A percentile compares a stretch with the other conserved stretches of the same genome.
Conservation (phyloP, 2,888 invertebrate species). For the Thysanoteuthis rhombus region DNA sequence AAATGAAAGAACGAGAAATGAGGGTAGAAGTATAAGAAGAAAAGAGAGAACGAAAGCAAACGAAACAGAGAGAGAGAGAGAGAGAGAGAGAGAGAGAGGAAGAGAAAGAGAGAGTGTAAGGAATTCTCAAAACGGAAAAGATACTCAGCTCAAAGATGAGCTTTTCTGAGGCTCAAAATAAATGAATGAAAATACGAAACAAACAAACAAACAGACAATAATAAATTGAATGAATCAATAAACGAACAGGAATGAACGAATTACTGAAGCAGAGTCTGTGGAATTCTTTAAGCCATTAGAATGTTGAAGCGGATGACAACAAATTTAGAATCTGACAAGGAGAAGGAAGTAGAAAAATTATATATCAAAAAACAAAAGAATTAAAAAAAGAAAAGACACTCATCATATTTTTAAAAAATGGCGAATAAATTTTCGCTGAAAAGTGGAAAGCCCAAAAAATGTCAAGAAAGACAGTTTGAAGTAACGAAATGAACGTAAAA, state of each 20-base stretch:
- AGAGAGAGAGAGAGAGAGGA: too few species aligned
- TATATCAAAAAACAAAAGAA: neutral
- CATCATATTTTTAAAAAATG: neutral
- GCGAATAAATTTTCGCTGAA: neutral
- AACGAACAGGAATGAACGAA: neutral
- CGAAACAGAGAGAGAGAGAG: too few species aligned
- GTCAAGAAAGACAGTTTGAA: neutral
- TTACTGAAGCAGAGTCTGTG: neutral
- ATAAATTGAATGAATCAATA: neutral
- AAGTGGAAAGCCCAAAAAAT: neutral
- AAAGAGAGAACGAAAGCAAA: too few species aligned
- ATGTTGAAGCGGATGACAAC: neutral
- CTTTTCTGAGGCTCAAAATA: too few species aligned
- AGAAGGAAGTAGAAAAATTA: neutral
- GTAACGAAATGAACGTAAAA: neutral
- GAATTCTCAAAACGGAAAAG: too few species aligned
- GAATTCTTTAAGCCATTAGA: neutral
- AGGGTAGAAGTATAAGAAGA: too few species aligned
- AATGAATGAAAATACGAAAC: neutral
- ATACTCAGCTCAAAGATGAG: too few species aligned
- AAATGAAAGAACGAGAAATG: too few species aligned
- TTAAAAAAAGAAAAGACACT: neutral
- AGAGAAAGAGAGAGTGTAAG: neutral
- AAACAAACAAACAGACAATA: neutral
- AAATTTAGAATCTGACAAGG: neutral